Base-by-base conservation (phyloP, 2,888 invertebrate species). In the Hemithea aestivaria region DNA sequence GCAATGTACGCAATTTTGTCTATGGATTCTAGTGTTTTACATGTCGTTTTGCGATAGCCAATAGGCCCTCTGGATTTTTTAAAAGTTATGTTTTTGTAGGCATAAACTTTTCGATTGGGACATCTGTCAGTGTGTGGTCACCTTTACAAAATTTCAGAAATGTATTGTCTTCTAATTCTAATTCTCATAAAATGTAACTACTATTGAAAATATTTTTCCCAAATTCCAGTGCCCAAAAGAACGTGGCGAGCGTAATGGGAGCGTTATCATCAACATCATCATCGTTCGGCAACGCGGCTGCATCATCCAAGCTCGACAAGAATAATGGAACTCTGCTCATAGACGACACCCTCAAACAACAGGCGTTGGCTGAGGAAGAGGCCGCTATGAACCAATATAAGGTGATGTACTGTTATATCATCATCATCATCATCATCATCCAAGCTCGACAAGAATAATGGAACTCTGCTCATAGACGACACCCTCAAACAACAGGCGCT, bases 381-480 rank as follows among this genome's bases (percentile, higher is more conserved):
- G 96, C 96, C 12, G 95, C 95, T 37, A 93, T 99, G 91, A 97
- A 95, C 80, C 95, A 96, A 80, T 95, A 97, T 76, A 98, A 97
- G 93, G 98, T 96, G 31, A 36, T 39, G 8, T 27, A 29, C 33
- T 38, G 7, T 10, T n/a, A n/a, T n/a, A n/a, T n/a, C n/a, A n/a
- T n/a, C n/a, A n/a, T n/a, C n/a, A n/a, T n/a, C n/a, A n/a, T n/a
- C n/a, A n/a, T n/a, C n/a, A n/a, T n/a, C n/a, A n/a, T n/a, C n/a
- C n/a, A 22, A 35, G 8, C 9, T 16, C 3, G 16, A 16, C 16
- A 16, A 16, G 2, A 16, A 16, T 5, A 16, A 16, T 5, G 16
- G 16, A 16, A 16, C 16, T 16, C 16, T 16, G 5, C 16, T 16
- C 16, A 16, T 16, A 16, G 16, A 16, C 16, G 16, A 16, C 16